Evolutionary conservation across 1,140 invertebrate genomes (phyloP), one percentile per base, ranked within the genome.

Genomic region (Mycetomoellerius zeteki): DNA sequence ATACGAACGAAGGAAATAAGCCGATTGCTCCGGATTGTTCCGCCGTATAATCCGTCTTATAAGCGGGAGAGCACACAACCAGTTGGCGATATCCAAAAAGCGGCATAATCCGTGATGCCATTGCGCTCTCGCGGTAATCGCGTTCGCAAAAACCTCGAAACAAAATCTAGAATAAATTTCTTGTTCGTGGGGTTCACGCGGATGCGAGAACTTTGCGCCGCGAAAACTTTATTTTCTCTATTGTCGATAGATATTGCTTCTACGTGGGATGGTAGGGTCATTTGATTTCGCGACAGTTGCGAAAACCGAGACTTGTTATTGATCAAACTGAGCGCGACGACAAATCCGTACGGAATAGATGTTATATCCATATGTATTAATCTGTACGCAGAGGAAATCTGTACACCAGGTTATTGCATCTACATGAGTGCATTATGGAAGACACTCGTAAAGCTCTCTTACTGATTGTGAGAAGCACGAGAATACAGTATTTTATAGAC

Each of bases 181-280:
- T 73, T 47, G 80, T 75, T 73, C 80, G 69, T 69, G 37, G 37
- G 2, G 54, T 75, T 75, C 80, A 75, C 69, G 69, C 80, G 24
- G 80, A 43, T n/a, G 54, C 69, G 69, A 84, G 73, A 75, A 84
- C 37, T 84, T 60, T 16, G 3, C 2, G 5, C 43, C 80, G 54
- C 67, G 69, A 12, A 50, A 84, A 84, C 80, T 84, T 84, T 75
- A 75, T 73, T 84, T 73, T 84, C 80, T 24, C 54, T 56, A 50
- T 84, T 47, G n/a, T 69, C 69, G 80, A 62, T 72, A 75, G 80
- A 84, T 73, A 84, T 82, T 82, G 67, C 80, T 14, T 8, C 54
- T 73, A 60, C 54, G 56, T 73, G 54, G 12, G 14, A 30, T 21
- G n/a, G 14, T 50, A 8, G 14, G 47, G 27, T 50, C 30, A 7